Evolutionary conservation across 2,113 vertebrate genomes (phyloP).

Genomic region (Cyprinodon tularosa): DNA sequence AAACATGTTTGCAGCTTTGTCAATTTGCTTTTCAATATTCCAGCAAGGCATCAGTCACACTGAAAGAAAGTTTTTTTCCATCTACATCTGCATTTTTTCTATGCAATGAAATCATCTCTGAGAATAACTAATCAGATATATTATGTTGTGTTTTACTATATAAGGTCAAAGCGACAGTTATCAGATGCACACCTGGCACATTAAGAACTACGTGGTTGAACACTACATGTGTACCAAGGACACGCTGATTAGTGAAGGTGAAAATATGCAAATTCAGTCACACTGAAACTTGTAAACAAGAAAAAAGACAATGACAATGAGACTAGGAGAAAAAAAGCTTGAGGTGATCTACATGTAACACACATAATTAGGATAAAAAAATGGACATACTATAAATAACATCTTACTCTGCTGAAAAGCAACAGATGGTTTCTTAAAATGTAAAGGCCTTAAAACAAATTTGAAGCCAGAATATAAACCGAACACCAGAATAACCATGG

Average conservation of each 20-base stretch:
- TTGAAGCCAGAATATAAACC: background rate
- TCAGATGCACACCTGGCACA: constrained; percentile 44
- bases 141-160: constrained; percentile 36
- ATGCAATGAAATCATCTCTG: constrained; percentile 23
- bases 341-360: constrained; percentile 12
- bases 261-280: constrained; percentile 57
- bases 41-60: constrained; percentile 33
- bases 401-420: constrained; percentile 3
- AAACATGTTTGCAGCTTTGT: constrained; percentile 32
- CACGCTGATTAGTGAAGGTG: constrained; percentile 63
- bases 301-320: background rate
- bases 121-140: constrained; percentile 29
- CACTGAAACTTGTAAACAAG: constrained; percentile 63
- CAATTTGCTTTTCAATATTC: constrained; percentile 40
- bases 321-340: constrained; percentile 6
- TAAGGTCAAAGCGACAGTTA: constrained; percentile 47
- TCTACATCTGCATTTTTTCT: constrained; percentile 11
- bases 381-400: constrained; percentile 43
- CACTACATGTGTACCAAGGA: constrained; percentile 66
- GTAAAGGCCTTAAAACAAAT: background rate
- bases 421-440: constrained; percentile 16
- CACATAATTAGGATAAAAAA: constrained; percentile 42
- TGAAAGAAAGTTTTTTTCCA: constrained; percentile 26
- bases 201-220: constrained; percentile 52
- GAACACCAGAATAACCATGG: background rate